Percentiles rank a stretch among this genome's conserved stretches.
These are phyloP conservation scores for Hydroisotoma schaefferi DNA, from an alignment of 2,888 invertebrate species.

Conservation along the genomic window DNA sequence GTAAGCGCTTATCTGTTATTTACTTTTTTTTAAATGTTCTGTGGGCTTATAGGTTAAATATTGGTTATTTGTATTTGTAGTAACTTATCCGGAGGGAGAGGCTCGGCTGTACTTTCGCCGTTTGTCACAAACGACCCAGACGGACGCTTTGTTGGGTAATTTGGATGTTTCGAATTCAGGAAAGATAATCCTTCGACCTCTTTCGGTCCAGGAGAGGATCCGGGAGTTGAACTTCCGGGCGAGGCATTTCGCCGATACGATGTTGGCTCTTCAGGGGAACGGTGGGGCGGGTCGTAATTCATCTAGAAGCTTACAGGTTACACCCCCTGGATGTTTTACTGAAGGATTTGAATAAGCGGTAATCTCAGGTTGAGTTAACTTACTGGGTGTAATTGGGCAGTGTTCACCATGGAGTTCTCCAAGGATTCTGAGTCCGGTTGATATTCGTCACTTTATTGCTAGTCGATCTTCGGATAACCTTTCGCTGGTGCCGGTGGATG, in stretches of 20 bases:
- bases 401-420: constrained; percentile 57
- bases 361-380: no score
- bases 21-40: background rate
- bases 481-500: constrained; percentile 49
- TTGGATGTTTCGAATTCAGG: constrained; percentile 52
- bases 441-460: constrained; percentile 53
- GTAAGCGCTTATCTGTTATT: constrained; percentile 48
- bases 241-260: constrained; percentile 55
- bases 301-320: constrained; percentile 43
- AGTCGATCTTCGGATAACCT: constrained; percentile 55
- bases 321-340: background rate
- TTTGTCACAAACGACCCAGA: constrained; percentile 55
- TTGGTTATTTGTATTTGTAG: constrained; percentile 17
- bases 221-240: constrained; percentile 55
- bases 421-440: constrained; percentile 55
- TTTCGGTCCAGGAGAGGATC: constrained; percentile 53
- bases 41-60: no score
- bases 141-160: constrained; percentile 54
- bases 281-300: constrained; percentile 34
- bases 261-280: constrained; percentile 52
- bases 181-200: constrained; percentile 52
- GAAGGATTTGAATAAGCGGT: no score
- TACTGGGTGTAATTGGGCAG: constrained; percentile 45
- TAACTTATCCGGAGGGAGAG: constrained; percentile 51
- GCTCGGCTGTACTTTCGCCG: constrained; percentile 53